Conservation (phyloP, 2,113 vertebrate genomes). For the Sclerurus mexicanus region DNA sequence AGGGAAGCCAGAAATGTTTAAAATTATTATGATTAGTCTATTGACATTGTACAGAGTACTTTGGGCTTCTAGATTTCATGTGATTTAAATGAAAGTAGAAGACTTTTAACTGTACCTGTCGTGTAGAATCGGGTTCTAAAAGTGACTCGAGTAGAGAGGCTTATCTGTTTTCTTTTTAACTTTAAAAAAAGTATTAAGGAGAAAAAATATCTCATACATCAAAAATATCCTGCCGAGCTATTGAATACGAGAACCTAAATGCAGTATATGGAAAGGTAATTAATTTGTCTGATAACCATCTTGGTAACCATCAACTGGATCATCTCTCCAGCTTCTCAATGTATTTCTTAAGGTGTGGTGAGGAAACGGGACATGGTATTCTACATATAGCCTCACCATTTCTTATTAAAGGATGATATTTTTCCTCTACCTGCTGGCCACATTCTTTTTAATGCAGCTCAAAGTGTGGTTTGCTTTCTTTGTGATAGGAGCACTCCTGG, state of each 20-base stretch:
- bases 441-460: background rate
- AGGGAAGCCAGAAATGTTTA: background rate
- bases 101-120: background rate
- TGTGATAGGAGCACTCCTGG: background rate
- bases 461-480: background rate
- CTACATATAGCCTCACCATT: background rate
- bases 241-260: background rate
- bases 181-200: background rate
- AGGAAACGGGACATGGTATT: background rate
- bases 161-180: background rate
- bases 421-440: background rate
- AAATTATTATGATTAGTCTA: background rate
- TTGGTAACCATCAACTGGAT: background rate
- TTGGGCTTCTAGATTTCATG: background rate
- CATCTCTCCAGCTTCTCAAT: background rate
- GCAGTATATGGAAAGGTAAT: background rate
- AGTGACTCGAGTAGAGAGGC: background rate
- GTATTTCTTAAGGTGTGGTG: background rate
- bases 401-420: background rate
- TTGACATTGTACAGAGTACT: background rate
- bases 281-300: background rate
- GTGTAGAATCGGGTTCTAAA: background rate
- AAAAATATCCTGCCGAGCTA: background rate
- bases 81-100: background rate
- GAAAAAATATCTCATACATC: background rate